Percentiles rank a stretch among this genome's conserved stretches.
These are phyloP conservation scores for Plectus sambesii DNA, from an alignment of 1,140 invertebrate genomes.

Conservation along the genomic window DNA sequence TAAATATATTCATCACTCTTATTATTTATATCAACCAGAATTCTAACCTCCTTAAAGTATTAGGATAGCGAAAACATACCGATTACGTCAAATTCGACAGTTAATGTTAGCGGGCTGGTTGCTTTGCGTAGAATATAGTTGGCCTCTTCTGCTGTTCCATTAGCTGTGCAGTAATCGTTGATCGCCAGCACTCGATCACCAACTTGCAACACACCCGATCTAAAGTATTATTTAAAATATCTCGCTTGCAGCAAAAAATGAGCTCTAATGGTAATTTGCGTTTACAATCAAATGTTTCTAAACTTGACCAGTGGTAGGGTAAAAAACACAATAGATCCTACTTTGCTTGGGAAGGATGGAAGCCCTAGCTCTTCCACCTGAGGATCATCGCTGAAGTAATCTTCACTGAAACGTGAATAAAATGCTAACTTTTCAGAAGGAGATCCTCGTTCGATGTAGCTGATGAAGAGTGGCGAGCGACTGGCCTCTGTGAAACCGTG, in stretches of 20 bases:
- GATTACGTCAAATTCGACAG: conserved; percentile 80
- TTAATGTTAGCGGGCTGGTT: conserved; percentile 50
- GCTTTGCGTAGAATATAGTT: conserved; percentile 49
- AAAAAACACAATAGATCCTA: too few species aligned
- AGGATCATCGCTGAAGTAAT: neutral
- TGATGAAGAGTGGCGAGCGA: conserved; percentile 51
- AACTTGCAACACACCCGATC: conserved; percentile 65
- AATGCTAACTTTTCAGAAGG: conserved; percentile 60
- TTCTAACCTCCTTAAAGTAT: too few species aligned
- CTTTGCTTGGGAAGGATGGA: too few species aligned
- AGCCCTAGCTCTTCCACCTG: conserved; percentile 2
- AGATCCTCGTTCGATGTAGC: conserved; percentile 57
- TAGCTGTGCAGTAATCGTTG: conserved; percentile 56
- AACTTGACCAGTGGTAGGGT: too few species aligned
- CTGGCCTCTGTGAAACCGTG: conserved; percentile 11
- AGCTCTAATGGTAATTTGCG: too few species aligned
- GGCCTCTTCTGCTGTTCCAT: conserved; percentile 50
- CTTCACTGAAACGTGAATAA: neutral
- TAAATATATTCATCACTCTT: neutral
- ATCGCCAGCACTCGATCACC: conserved; percentile 70
- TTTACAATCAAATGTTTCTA: too few species aligned
- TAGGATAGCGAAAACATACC: conserved; percentile 32
- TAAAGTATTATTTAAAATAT: too few species aligned
- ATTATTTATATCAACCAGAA: neutral
- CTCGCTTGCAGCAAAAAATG: too few species aligned